Conservation (phyloP, 2,113 vertebrate genomes). For the Plectropomus leopardus region DNA sequence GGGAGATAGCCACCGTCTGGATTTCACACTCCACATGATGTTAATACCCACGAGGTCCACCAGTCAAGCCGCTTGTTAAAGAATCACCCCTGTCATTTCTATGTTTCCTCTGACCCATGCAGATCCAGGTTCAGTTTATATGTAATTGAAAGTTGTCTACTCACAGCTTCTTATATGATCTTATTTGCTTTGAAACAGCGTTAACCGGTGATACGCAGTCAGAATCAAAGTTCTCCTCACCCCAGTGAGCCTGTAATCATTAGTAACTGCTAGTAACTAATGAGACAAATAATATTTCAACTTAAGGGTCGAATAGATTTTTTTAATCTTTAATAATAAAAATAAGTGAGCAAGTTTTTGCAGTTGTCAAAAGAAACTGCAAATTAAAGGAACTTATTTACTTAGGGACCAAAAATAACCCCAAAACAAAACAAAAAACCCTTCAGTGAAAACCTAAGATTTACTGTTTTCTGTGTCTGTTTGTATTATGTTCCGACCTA, state of each 20-base stretch:
- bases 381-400: background rate
- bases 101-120: slow-evolving; percentile 16
- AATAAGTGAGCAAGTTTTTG: background rate
- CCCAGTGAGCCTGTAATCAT: background rate
- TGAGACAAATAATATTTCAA: slow-evolving; percentile 1
- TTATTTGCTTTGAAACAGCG: slow-evolving; percentile 10
- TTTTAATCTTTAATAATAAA: background rate
- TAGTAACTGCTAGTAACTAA: background rate
- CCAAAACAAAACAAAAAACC: background rate
- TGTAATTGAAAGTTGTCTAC: slow-evolving; percentile 1
- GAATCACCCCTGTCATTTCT: slow-evolving; percentile 23
- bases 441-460: background rate
- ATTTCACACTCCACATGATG: slow-evolving; percentile 77
- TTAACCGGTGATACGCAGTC: background rate
- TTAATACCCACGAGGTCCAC: slow-evolving; percentile 54
- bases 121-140: slow-evolving; percentile 16
- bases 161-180: background rate
- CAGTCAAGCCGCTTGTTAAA: slow-evolving; percentile 69
- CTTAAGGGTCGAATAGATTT: background rate
- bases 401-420: too few relatives aligned
- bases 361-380: background rate
- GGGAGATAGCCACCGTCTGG: slow-evolving; percentile 63
- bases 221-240: background rate
- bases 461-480: background rate
- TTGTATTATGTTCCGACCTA: too few relatives aligned